These are phyloP conservation scores for Cheilinus undulatus DNA, from an alignment of 2,113 vertebrate genomes.

Conservation along the genomic window DNA sequence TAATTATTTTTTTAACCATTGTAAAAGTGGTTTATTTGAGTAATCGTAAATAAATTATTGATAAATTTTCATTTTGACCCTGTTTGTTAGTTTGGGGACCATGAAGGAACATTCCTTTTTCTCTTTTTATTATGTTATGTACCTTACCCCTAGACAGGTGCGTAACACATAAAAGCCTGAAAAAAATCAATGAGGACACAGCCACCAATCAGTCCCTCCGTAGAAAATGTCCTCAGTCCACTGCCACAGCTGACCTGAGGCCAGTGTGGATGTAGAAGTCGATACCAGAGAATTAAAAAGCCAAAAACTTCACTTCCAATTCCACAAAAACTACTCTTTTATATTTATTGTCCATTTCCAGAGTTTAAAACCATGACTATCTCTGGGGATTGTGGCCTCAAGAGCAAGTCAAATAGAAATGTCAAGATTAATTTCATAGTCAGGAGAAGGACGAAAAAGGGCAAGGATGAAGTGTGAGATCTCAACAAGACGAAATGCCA, in stretches of 20 bases:
- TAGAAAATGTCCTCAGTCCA: neutral
- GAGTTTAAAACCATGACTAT: neutral
- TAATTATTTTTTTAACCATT: too few relatives aligned
- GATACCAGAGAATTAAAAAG: neutral
- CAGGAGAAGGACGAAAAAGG: slow-evolving; percentile 37
- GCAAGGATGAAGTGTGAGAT: slow-evolving; percentile 33
- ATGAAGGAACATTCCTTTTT: too few relatives aligned
- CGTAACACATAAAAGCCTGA: too few relatives aligned
- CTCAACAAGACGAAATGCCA: slow-evolving; percentile 40
- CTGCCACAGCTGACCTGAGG: neutral
- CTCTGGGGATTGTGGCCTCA: neutral
- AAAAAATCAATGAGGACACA: neutral
- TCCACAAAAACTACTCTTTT: neutral
- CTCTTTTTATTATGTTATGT: too few relatives aligned
- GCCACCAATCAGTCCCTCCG: neutral
- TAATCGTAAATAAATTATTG: too few relatives aligned
- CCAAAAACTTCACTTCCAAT: neutral
- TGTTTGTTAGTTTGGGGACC: too few relatives aligned
- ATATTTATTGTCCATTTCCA: neutral
- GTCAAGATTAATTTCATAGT: slow-evolving; percentile 47
- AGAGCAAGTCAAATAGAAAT: slow-evolving; percentile 43
- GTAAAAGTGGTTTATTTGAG: too few relatives aligned
- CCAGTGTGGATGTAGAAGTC: neutral
- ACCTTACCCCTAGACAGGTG: too few relatives aligned
- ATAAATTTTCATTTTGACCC: too few relatives aligned